Percentiles rank a stretch among this genome's conserved stretches.
Evolutionary conservation across 2,113 vertebrate species (phyloP).

Genomic region (Calcarius ornatus): DNA sequence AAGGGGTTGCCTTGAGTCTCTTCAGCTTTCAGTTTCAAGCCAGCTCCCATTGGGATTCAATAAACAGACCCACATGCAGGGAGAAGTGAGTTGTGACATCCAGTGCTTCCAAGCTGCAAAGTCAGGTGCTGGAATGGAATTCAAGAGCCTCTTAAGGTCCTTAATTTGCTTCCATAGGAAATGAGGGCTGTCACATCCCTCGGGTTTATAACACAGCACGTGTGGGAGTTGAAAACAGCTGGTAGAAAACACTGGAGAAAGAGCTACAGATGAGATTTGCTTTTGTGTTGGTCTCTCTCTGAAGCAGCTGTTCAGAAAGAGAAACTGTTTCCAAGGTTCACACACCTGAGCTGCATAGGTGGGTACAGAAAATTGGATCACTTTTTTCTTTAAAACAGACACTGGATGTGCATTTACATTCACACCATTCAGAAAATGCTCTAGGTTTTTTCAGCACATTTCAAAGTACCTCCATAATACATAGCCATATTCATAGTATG

Average conservation of each 20-base stretch:
- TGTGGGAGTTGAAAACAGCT: background rate
- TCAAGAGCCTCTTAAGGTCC: background rate
- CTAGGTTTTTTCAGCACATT: background rate
- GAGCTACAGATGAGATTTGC: background rate
- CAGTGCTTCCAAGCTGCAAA: background rate
- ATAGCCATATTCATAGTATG: background rate
- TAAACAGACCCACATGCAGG: background rate
- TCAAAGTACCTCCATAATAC: background rate
- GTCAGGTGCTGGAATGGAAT: background rate
- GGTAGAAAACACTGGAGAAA: background rate
- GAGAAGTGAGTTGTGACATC: background rate
- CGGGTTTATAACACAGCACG: background rate
- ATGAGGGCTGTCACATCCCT: background rate
- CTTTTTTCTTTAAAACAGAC: background rate
- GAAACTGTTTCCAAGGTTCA: background rate
- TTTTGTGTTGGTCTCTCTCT: background rate
- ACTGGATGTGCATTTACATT: background rate
- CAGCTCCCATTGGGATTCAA: background rate
- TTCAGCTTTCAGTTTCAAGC: background rate
- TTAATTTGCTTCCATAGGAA: slow-evolving; percentile 6
- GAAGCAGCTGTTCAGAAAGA: background rate
- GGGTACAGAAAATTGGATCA: background rate
- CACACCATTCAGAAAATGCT: background rate
- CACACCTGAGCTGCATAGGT: background rate
- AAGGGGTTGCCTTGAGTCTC: background rate